Base-by-base conservation (phyloP, 2,888 invertebrate genomes). In the Sthenelais limicola region DNA sequence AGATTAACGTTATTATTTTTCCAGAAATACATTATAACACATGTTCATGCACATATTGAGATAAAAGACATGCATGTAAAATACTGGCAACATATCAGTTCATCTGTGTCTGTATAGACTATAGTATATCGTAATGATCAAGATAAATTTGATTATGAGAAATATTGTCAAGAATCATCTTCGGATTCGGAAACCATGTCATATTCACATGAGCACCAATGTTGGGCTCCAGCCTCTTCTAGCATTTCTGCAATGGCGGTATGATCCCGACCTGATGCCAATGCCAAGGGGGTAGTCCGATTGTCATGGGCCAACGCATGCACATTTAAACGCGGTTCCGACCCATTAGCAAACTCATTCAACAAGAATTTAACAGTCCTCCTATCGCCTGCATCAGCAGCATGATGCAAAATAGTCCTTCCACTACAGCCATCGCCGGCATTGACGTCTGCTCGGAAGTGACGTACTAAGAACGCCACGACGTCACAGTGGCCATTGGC, bases 401-500 rank as follows among this genome's bases (percentile, higher is more conserved):
- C 62, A 43, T 62, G 62, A 24, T 62, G 62, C 38, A 62, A 43
- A 3, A 38, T 43, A 3, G 62, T 62, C 38, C 62, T 35, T 3
- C 62, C 62, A 28, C 62, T 62, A 15, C 62, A 62, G 21, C 62
- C 62, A 26, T 62, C 62, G 1, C 38, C 38, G 1, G 62, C 62
- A 26, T 62, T 62, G n/a, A 62, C 38, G 62, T 62, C 62, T 5
- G 24, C 21, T 15, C 21, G 9, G 4, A 62, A 18, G 21, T 62
- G 35, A 5, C 24, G 35, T 12, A 62, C 15, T 12, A 99, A 91
- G 33, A 99, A 94, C 89, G 97, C 97, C 33, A 98, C 97, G 98
- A 99, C 98, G 88, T 98, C 97, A 84, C 95, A 94, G 88, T 98
- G 98, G 1, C 99, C 99, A 84, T 98, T 94, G 73, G 95, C 96